Base-by-base conservation (phyloP, 1,140 invertebrate genomes). In the Nasonia longicornis region DNA sequence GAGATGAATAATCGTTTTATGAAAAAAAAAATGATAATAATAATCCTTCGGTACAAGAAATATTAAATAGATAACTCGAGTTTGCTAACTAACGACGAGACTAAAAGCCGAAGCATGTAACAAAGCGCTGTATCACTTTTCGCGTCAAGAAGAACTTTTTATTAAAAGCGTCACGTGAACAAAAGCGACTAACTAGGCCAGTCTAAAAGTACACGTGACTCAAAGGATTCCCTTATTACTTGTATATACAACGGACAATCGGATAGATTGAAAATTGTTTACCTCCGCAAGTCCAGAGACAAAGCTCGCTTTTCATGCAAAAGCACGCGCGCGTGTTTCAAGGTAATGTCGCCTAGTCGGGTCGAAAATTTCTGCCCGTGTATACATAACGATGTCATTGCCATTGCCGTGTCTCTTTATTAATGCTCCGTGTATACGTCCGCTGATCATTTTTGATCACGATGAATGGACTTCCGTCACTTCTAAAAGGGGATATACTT, bases 391-490 rank as follows among this genome's bases (percentile, higher is more conserved):
- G 38, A 64, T 67, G 75, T 8, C 75, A 38, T 75, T 64, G 63
- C 63, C 31, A 38, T 75, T 64, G 75, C 63, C 31, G 63, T 22
- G 63, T 67, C 64, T 64, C n/a, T 77, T 67, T 31, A 77, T 77
- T 45, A 22, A 67, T 77, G 63, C 29, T n/a, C 52, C 6, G 6
- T 16, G 11, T 16, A 48, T 16, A n/a, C 22, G 10, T 1, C n/a
- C 22, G n/a, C 4, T 77, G 11, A 67, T 77, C 26, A 77, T 77
- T 66, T 76, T 45, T 67, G 22, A 77, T 77, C 20, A 22, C 35
- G 48, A 66, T 67, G 75, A 77, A 67, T 64, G 75, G 31, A 67
- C 48, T 77, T 67, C 75, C 75, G 75, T 77, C 38, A 64, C 38
- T 35, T 76, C 58, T 58, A 35, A 75, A 63, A 26, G 48, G 48